Percentiles rank a stretch among this genome's conserved stretches.
Conservation (phyloP, 2,113 vertebrate species). For the Tinamus guttatus region DNA sequence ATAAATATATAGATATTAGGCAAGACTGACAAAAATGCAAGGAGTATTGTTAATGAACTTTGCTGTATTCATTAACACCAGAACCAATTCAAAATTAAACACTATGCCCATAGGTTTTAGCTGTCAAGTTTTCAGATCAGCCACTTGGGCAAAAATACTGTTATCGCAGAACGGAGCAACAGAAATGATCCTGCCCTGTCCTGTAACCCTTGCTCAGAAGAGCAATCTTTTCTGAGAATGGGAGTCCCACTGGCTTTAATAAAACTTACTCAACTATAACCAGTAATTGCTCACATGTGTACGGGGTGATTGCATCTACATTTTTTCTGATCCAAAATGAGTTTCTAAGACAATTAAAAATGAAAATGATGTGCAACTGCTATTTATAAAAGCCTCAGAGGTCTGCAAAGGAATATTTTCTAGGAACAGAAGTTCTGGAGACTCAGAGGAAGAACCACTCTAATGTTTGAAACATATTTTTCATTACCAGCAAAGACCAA, state of each 20-base stretch:
- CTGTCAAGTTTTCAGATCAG: not conserved
- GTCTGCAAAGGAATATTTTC: not conserved
- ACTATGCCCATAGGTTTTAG: not conserved
- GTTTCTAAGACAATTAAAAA: not conserved
- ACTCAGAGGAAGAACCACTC: not conserved
- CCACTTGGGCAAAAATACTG: not conserved
- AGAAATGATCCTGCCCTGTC: not conserved
- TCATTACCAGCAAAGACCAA: slow-evolving; percentile 24
- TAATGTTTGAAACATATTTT: not conserved
- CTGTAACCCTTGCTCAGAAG: not conserved
- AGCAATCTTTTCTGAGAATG: not conserved
- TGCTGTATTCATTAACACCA: not conserved
- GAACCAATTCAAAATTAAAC: not conserved
- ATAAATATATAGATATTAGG: not conserved
- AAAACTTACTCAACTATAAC: not conserved
- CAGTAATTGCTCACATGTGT: not conserved
- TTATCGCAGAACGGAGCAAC: not conserved
- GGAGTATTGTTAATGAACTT: not conserved
- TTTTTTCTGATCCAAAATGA: not conserved
- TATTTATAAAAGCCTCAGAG: not conserved
- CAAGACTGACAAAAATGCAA: not conserved
- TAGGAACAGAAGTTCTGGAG: not conserved
- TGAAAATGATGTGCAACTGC: not conserved
- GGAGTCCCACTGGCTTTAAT: not conserved
- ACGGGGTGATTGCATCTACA: not conserved